Evolutionary conservation across 2,113 vertebrate genomes (phyloP).

Genomic region (Odobenus rosmarus): DNA sequence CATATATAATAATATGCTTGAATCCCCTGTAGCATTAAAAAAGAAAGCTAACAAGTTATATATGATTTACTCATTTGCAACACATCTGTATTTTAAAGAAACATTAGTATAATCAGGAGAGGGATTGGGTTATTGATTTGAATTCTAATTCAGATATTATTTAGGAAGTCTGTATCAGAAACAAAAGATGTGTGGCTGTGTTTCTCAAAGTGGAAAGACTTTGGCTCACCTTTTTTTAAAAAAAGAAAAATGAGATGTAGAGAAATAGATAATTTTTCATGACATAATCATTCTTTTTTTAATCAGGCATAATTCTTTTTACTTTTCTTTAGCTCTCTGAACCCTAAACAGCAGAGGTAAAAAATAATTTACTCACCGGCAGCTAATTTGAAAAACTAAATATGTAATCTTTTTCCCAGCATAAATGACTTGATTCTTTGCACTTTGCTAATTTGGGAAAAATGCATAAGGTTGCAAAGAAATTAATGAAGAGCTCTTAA

Average conservation of each 20-base stretch:
- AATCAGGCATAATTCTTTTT: slow-evolving; percentile 18
- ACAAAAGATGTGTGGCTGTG: background rate
- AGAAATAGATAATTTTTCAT: background rate
- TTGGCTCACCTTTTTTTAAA: background rate
- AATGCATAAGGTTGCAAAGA: slow-evolving; percentile 55
- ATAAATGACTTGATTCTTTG: slow-evolving; percentile 66
- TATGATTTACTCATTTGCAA: slow-evolving; percentile 68
- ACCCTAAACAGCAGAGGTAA: slow-evolving; percentile 30
- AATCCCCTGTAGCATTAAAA: slow-evolving; percentile 67
- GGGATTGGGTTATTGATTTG: slow-evolving; percentile 43
- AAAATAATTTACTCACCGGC: slow-evolving; percentile 51
- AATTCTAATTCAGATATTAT: slow-evolving; percentile 47
- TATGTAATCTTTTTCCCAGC: slow-evolving; percentile 56
- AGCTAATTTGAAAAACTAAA: slow-evolving; percentile 68
- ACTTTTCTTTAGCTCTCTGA: slow-evolving; percentile 4
- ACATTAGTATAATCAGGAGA: slow-evolving; percentile 56
- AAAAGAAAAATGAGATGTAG: background rate
- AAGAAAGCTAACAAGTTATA: slow-evolving; percentile 62
- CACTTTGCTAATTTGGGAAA: slow-evolving; percentile 56
- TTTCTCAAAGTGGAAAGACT: slow-evolving; percentile 16
- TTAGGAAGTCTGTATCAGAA: slow-evolving; percentile 26
- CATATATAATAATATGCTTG: slow-evolving; percentile 71
- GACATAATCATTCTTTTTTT: slow-evolving; percentile 22
- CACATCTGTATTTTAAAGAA: slow-evolving; percentile 67
- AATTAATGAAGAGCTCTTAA: slow-evolving; percentile 59